These are phyloP conservation scores for Meriones psammophilus DNA, from an alignment of 2,797 vertebrate genomes.

Conservation along the genomic window DNA sequence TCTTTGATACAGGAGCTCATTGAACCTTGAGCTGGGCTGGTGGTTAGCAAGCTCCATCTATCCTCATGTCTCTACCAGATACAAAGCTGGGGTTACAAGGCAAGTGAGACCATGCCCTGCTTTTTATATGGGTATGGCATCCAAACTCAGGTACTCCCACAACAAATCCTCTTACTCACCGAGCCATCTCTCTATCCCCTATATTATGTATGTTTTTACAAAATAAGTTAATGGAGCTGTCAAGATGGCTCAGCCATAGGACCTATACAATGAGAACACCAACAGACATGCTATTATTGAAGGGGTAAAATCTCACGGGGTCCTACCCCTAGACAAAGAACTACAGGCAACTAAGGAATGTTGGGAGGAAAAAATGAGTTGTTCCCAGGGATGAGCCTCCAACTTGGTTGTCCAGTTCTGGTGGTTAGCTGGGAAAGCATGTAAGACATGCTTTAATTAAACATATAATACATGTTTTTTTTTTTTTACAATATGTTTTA, in stretches of 20 bases:
- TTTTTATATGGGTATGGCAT: not conserved
- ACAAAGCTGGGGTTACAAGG: not conserved
- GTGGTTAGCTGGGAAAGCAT: not conserved
- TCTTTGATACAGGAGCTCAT: not conserved
- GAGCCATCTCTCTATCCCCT: not conserved
- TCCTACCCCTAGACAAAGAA: not conserved
- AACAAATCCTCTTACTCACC: not conserved
- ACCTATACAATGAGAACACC: not conserved
- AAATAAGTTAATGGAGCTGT: not conserved
- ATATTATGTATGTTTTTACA: not conserved
- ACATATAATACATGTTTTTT: too few relatives aligned
- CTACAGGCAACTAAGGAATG: not conserved
- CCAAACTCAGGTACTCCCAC: not conserved
- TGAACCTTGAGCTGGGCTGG: not conserved
- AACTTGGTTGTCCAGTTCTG: not conserved
- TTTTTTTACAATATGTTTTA: too few relatives aligned
- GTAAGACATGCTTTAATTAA: not conserved
- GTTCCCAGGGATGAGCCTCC: not conserved
- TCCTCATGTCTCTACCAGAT: not conserved
- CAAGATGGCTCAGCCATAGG: not conserved
- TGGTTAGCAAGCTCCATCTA: not conserved
- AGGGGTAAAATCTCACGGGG: not conserved
- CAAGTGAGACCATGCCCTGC: not conserved
- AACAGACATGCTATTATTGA: not conserved
- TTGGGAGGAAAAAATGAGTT: not conserved